Percentiles rank a stretch among this genome's conserved stretches.
Conservation (phyloP, 2,113 vertebrate species). For the Tautogolabrus adspersus region DNA sequence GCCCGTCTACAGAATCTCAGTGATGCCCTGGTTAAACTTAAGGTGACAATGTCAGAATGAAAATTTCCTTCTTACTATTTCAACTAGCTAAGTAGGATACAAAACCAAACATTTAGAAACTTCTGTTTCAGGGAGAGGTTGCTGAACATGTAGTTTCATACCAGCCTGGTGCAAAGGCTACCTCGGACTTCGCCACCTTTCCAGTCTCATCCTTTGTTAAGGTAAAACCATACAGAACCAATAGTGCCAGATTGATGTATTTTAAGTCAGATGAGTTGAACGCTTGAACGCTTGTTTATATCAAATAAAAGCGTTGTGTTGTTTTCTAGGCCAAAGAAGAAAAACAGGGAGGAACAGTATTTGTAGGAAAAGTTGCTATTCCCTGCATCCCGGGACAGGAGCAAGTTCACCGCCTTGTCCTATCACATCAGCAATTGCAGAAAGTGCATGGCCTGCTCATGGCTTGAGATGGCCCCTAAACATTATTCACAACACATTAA, state of each 20-base stretch:
- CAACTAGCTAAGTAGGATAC: too few species aligned
- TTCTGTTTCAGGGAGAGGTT: constrained; percentile 87
- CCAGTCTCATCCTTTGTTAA: constrained; percentile 90
- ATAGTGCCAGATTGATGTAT: too few species aligned
- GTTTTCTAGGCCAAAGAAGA: constrained; percentile 87
- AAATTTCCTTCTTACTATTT: background rate
- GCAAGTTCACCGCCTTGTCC: constrained; percentile 87
- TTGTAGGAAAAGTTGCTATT: constrained; percentile 88
- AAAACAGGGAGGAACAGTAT: constrained; percentile 83
- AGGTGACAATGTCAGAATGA: constrained; percentile 74
- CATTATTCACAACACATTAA: background rate
- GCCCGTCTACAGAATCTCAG: constrained; percentile 88
- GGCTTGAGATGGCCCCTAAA: constrained; percentile 52
- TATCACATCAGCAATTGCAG: constrained; percentile 89
- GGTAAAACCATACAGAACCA: constrained; percentile 72
- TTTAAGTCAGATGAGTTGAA: background rate
- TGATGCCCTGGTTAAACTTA: constrained; percentile 87
- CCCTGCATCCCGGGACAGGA: constrained; percentile 88
- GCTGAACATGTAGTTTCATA: constrained; percentile 87
- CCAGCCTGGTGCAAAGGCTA: constrained; percentile 86
- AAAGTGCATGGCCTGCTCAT: constrained; percentile 87
- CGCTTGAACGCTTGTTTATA: background rate
- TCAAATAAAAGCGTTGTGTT: background rate
- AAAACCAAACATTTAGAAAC: background rate
- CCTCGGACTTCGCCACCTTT: constrained; percentile 90